Percentiles rank a stretch among this genome's conserved stretches.
These are phyloP conservation scores for Priocnemis perturbator DNA, from an alignment of 2,888 invertebrate species.

Conservation along the genomic window DNA sequence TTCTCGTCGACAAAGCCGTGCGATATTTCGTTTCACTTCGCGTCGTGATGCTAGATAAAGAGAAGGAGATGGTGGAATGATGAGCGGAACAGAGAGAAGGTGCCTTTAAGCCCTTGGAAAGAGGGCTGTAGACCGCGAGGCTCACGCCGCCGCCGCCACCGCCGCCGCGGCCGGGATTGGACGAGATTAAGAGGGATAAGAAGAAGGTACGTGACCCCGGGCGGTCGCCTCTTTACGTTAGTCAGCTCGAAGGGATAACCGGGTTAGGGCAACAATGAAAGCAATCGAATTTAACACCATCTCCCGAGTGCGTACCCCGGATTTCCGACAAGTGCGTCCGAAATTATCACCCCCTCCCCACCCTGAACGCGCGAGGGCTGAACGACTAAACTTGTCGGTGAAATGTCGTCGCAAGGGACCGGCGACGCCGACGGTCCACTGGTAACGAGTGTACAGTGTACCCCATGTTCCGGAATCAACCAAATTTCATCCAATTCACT, in stretches of 20 bases:
- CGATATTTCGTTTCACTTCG: neutral
- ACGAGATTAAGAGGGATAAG: slow-evolving; percentile 66
- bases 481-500: too few relatives aligned
- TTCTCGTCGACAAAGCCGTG: neutral
- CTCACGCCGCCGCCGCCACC: slow-evolving; percentile 37
- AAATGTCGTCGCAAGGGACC: slow-evolving; percentile 49
- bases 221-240: slow-evolving; percentile 60
- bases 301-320: slow-evolving; percentile 60
- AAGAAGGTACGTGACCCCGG: slow-evolving; percentile 65
- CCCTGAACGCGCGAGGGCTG: slow-evolving; percentile 37
- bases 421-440: slow-evolving; percentile 19
- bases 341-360: slow-evolving; percentile 46
- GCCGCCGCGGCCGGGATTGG: slow-evolving; percentile 52
- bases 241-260: slow-evolving; percentile 66
- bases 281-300: slow-evolving; percentile 72
- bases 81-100: slow-evolving; percentile 18
- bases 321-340: slow-evolving; percentile 58
- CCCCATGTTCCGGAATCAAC: too few relatives aligned
- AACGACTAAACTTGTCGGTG: slow-evolving; percentile 41
- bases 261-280: slow-evolving; percentile 71
- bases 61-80: neutral
- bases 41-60: neutral
- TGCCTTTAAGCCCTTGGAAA: slow-evolving; percentile 30
- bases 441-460: too few relatives aligned
- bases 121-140: slow-evolving; percentile 31